Evolutionary conservation across 2,113 vertebrate species (phyloP).

Genomic region (Gopherus flavomarginatus): DNA sequence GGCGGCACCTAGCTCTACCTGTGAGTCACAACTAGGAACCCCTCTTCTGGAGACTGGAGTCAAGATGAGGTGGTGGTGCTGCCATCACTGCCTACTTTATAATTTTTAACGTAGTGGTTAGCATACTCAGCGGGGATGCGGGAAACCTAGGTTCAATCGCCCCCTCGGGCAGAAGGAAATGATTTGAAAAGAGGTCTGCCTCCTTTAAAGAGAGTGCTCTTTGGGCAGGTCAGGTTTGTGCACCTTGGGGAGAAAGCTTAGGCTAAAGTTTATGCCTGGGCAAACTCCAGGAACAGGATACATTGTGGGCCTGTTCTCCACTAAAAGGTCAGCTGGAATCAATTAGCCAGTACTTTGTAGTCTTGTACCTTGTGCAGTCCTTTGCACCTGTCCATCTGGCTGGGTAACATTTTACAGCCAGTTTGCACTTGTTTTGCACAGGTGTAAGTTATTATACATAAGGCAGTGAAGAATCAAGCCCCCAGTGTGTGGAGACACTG

Average conservation of each 20-base stretch:
- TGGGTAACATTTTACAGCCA: neutral
- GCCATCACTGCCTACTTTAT: neutral
- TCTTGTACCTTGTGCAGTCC: neutral
- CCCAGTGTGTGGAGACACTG: neutral
- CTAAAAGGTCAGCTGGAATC: neutral
- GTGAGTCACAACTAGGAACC: neutral
- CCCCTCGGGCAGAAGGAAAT: neutral
- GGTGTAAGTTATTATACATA: neutral
- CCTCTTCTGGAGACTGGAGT: neutral
- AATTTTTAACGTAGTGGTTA: neutral
- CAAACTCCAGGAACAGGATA: neutral
- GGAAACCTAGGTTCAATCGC: neutral
- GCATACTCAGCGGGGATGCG: neutral
- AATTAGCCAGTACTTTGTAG: neutral
- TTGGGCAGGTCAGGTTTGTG: neutral
- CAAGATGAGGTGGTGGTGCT: neutral
- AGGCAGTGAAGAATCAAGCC: neutral
- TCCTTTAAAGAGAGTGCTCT: neutral
- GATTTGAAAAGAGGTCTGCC: neutral
- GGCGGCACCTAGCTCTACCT: neutral
- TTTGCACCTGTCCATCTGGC: neutral
- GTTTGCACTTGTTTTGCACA: neutral
- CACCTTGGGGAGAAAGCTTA: constrained; percentile 8
- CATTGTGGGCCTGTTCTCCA: neutral
- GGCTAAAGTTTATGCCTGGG: neutral